Evolutionary conservation across 2,113 vertebrate genomes (phyloP).

Genomic region (Canis aureus): DNA sequence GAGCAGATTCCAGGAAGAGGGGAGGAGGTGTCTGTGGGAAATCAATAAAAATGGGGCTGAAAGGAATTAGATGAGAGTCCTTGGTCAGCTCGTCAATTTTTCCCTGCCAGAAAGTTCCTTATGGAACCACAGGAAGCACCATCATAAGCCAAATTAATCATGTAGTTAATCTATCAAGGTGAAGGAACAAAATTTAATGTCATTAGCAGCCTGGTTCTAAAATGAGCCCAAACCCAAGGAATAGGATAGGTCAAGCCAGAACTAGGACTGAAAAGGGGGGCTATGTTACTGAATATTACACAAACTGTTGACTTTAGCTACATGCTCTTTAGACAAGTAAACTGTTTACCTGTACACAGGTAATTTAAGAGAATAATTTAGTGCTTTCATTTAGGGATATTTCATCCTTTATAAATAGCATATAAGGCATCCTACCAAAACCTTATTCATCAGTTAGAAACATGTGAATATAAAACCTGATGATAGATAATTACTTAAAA

Average conservation of each 20-base stretch:
- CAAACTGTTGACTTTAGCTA: background rate
- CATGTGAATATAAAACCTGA: slow-evolving; percentile 43
- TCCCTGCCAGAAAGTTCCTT: slow-evolving; percentile 65
- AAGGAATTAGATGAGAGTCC: slow-evolving; percentile 65
- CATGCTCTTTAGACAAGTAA: background rate
- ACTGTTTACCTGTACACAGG: background rate
- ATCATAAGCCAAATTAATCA: slow-evolving; percentile 68
- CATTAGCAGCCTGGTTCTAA: slow-evolving; percentile 39
- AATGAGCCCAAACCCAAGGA: slow-evolving; percentile 43
- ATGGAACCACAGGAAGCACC: slow-evolving; percentile 77
- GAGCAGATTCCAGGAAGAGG: slow-evolving; percentile 22
- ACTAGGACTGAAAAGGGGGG: background rate
- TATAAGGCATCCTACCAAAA: slow-evolving; percentile 9
- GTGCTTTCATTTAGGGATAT: slow-evolving; percentile 35
- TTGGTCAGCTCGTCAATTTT: slow-evolving; percentile 67
- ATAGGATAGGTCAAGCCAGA: background rate
- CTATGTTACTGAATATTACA: background rate
- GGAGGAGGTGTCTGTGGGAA: background rate
- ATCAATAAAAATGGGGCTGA: slow-evolving; percentile 62
- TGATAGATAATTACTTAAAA: slow-evolving; percentile 48
- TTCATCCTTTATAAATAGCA: slow-evolving; percentile 46
- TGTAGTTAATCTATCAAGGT: slow-evolving; percentile 63
- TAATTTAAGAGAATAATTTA: slow-evolving; percentile 42
- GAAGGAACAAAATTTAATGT: slow-evolving; percentile 68
- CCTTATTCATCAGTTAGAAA: slow-evolving; percentile 33